Base-by-base conservation (phyloP, 2,797 vertebrate genomes). In the Mastacembelus armatus region DNA sequence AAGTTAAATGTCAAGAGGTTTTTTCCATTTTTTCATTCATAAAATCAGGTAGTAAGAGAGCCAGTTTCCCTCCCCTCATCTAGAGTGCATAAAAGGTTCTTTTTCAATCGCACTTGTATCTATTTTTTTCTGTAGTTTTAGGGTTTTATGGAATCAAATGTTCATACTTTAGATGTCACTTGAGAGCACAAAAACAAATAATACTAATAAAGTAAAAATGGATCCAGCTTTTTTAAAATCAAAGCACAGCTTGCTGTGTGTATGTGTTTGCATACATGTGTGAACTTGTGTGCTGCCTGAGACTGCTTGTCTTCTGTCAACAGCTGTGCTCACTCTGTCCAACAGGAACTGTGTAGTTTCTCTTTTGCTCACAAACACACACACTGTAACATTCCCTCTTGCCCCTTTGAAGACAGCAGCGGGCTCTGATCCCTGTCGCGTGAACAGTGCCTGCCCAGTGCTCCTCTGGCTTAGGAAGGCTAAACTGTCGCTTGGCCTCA, bases 331-430 rank as follows among this genome's bases (percentile, higher is more conserved):
- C 68, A 67, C 85, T 80, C 77, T 79, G 83, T 85, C 85, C 83
- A 84, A 84, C 75, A 89, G 65, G 74, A 87, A 86, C 58, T 64
- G 73, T 80, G 71, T 39, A 75, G 70, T 74, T 70, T 64, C 55
- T 67, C 39, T 69, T 24, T 65, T 54, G 43, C 54, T 21, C 74
- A 81, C 68, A 81, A 61, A 69, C 61, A 73, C 69, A 67, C 69
- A 64, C 72, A 54, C 62, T 42, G 38, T 74, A 78, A 75, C 77
- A 75, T 67, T 72, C 77, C 70, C 81, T 43, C 32, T 78, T 71
- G 80, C 87, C n/a, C n/a, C n/a, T 90, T 89, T 91, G 89, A 89
- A 90, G 89, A 84, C 78, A 69, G 82, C 77, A 85, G 78, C 80
- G 66, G 66, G 45, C 85, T 86, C 72, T 88, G 85, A 88, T 88